Base-by-base conservation (phyloP, 1,140 invertebrate species). In the Ostrea denselamellosa region DNA sequence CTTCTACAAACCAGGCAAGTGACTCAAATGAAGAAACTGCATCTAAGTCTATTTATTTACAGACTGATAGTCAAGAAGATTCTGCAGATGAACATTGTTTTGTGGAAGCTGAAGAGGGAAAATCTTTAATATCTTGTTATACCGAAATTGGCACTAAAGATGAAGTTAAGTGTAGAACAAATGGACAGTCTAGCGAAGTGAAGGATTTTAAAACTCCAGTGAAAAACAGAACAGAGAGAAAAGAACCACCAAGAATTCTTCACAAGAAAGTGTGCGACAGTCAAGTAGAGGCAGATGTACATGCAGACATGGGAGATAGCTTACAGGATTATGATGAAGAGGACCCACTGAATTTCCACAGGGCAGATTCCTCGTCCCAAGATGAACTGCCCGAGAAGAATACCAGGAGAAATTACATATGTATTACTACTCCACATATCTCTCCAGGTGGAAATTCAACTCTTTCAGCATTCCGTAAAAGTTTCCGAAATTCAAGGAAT, bases 381-480 rank as follows among this genome's bases (percentile, higher is more conserved):
- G 28, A 25, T 34, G 25, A 77, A 77, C 4, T 77, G 9, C 68
- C 68, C 28, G 25, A 77, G 22, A 34, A 10, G 10, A 77, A 28
- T 0, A 10, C 68, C 25, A 77, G 14, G 25, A 77, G 14, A 77
- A 77, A 77, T 7, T 77, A 77, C 12, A 77, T 77, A 28, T 77
- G 85, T 22, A 62, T 85, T 7, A 51, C 62, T 22, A 85, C 85
- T 68, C 85, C 85, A 52, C 44, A 85, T 85, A 22, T 85, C 34
- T 51, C 58, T 85, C 68, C 34, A 52, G 68, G 68, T 53, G 85
- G 85, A 68, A 68, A 68, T 44, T 85, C 85, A 12, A 85, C 85
- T 14, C 44, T 85, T 4, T 85, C 85, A 4, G 44, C 68, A 22
- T 68, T 85, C 62, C 12, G 62, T 14, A 85, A 85, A 71, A 44